A percentile compares a stretch with the other conserved stretches of the same genome.
Evolutionary conservation across 2,888 invertebrate species (phyloP).

Genomic region (Hirtodrosophila cameraria): DNA sequence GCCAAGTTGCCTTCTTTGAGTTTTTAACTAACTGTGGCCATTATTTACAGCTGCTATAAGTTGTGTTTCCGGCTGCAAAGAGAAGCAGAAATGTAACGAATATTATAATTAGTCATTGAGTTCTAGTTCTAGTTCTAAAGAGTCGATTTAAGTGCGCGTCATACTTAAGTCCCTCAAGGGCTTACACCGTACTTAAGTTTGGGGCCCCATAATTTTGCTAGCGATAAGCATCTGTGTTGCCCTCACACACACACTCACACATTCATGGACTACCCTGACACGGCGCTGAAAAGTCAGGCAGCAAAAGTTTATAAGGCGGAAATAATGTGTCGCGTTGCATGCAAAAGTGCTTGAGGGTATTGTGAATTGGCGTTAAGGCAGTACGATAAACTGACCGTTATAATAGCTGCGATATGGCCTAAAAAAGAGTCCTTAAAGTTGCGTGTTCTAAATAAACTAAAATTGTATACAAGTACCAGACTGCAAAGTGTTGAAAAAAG

Average conservation of each 20-base stretch:
- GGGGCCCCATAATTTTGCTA: slow-evolving; percentile 60
- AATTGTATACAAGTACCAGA: not conserved
- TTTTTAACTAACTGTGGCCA: slow-evolving; percentile 58
- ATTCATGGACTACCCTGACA: slow-evolving; percentile 25
- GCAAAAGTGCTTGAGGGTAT: slow-evolving; percentile 47
- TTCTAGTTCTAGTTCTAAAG: slow-evolving; percentile 24
- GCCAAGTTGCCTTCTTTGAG: slow-evolving; percentile 12
- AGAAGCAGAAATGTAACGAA: slow-evolving; percentile 22
- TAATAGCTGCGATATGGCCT: slow-evolving; percentile 21
- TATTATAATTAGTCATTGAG: slow-evolving; percentile 67
- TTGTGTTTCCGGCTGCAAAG: slow-evolving; percentile 36
- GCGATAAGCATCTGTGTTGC: slow-evolving; percentile 65
- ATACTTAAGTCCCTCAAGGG: slow-evolving; percentile 23
- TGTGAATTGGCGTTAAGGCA: slow-evolving; percentile 22
- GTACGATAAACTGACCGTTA: slow-evolving; percentile 60
- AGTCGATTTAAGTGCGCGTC: slow-evolving; percentile 20
- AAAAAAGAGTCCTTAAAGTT: slow-evolving; percentile 30
- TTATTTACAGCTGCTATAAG: slow-evolving; percentile 47
- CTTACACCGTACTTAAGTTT: slow-evolving; percentile 62
- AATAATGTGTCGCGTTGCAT: slow-evolving; percentile 73
- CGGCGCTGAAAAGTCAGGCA: slow-evolving; percentile 61
- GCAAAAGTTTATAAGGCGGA: slow-evolving; percentile 73
- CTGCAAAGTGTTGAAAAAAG: not conserved
- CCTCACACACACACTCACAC: slow-evolving; percentile 8
- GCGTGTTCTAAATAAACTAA: slow-evolving; percentile 26